These are phyloP conservation scores for Ammodytes marinus DNA, from an alignment of 2,113 vertebrate genomes.

Conservation along the genomic window DNA sequence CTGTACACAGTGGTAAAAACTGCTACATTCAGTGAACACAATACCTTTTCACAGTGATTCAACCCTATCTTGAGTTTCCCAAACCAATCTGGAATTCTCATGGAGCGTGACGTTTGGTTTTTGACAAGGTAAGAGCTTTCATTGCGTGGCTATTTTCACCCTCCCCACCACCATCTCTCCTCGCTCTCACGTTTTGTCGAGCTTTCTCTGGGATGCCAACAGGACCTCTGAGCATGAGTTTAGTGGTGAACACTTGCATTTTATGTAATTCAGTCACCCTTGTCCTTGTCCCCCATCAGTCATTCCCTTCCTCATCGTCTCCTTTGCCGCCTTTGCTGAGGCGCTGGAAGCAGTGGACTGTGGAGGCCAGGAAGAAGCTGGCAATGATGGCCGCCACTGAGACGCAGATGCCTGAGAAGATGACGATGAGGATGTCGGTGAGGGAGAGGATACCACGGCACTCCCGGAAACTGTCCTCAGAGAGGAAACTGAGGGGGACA, in stretches of 20 bases:
- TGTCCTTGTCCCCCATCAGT: constrained; percentile 76
- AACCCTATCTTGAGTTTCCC: not conserved
- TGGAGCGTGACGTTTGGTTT: not conserved
- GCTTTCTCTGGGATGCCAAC: constrained; percentile 4
- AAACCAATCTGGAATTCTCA: constrained; percentile 14
- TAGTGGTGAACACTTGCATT: not conserved
- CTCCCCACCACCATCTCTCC: not conserved
- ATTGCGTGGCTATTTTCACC: not conserved
- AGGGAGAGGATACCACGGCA: constrained; percentile 90
- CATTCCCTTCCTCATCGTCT: constrained; percentile 89
- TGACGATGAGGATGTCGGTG: constrained; percentile 93
- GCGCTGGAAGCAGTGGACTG: constrained; percentile 93
- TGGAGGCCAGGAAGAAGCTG: constrained; percentile 93
- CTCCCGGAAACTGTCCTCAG: constrained; percentile 92
- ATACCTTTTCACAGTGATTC: constrained; percentile 5
- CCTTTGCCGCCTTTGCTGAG: constrained; percentile 88
- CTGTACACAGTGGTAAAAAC: not conserved
- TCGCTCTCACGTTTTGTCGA: not conserved
- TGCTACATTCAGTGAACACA: constrained; percentile 17
- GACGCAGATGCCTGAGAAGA: constrained; percentile 93
- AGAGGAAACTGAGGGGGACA: constrained; percentile 89
- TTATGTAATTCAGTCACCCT: not conserved
- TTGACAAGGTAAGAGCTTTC: not conserved
- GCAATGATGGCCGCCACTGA: constrained; percentile 92
- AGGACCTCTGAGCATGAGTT: constrained; percentile 3